Evolutionary conservation across 2,888 invertebrate genomes (phyloP).

Genomic region (Trimorus sp.): DNA sequence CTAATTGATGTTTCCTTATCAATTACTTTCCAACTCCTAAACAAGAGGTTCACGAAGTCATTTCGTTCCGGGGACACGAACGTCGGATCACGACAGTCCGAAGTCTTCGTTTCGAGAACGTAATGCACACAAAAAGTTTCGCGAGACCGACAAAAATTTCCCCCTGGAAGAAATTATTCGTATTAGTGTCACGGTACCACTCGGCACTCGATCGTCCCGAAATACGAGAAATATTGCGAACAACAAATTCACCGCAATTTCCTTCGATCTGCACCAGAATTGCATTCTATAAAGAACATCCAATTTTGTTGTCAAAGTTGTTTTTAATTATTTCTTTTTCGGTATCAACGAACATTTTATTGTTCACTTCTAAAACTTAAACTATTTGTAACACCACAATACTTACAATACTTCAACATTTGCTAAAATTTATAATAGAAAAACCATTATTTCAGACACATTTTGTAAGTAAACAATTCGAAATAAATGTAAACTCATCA

Average conservation of each 20-base stretch:
- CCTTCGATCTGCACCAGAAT: neutral
- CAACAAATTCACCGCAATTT: neutral
- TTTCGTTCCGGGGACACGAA: constrained; percentile 21
- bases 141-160: constrained; percentile 14
- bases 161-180: constrained; percentile 20
- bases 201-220: constrained; percentile 36
- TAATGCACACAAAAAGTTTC: constrained; percentile 25
- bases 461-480: too few relatives aligned
- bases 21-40: neutral
- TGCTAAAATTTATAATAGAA: too few relatives aligned
- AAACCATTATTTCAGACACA: too few relatives aligned
- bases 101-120: too few relatives aligned
- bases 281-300: neutral
- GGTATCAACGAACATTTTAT: too few relatives aligned
- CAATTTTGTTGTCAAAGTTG: too few relatives aligned
- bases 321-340: too few relatives aligned
- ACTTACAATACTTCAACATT: too few relatives aligned
- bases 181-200: constrained; percentile 45
- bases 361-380: too few relatives aligned
- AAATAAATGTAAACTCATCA: too few relatives aligned
- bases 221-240: neutral
- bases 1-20: neutral
- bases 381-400: too few relatives aligned
- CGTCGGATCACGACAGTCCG: constrained; percentile 25
- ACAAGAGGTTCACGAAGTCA: constrained; percentile 14